These are phyloP conservation scores for Lepidurus arcticus DNA, from an alignment of 1,140 invertebrate genomes.

Conservation along the genomic window DNA sequence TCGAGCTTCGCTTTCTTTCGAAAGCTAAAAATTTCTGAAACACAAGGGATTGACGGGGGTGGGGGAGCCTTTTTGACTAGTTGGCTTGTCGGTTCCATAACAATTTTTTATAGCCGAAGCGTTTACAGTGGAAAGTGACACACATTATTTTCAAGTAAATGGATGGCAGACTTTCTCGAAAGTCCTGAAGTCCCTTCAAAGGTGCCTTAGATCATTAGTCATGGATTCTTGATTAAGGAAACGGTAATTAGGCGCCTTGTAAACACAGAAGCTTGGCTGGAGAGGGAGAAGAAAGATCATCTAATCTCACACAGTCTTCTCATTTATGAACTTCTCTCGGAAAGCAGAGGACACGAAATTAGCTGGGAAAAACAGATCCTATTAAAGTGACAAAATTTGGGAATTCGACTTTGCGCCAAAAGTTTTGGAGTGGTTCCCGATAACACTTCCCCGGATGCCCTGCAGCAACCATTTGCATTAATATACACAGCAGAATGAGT, in stretches of 20 bases:
- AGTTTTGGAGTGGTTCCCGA: background rate
- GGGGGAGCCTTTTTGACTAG: background rate
- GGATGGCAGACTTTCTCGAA: background rate
- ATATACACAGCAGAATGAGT: no score
- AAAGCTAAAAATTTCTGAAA: background rate
- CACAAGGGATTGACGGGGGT: background rate
- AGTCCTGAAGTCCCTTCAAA: background rate
- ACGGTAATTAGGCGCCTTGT: slow-evolving; percentile 14
- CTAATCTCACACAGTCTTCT: background rate
- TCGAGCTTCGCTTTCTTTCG: background rate
- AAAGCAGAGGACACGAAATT: background rate
- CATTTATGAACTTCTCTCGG: background rate
- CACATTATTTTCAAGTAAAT: no score
- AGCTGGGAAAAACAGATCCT: background rate
- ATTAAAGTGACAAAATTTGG: background rate
- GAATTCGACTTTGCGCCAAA: background rate
- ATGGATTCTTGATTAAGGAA: background rate
- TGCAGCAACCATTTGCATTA: no score
- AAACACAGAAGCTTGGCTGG: background rate
- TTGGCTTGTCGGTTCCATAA: no score
- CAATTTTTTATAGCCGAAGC: no score
- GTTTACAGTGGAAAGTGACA: no score
- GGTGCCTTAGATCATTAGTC: background rate
- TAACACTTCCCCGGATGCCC: no score
- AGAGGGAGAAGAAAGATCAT: background rate